Evolutionary conservation across 2,113 vertebrate species (phyloP).

Genomic region (Ammodytes marinus): DNA sequence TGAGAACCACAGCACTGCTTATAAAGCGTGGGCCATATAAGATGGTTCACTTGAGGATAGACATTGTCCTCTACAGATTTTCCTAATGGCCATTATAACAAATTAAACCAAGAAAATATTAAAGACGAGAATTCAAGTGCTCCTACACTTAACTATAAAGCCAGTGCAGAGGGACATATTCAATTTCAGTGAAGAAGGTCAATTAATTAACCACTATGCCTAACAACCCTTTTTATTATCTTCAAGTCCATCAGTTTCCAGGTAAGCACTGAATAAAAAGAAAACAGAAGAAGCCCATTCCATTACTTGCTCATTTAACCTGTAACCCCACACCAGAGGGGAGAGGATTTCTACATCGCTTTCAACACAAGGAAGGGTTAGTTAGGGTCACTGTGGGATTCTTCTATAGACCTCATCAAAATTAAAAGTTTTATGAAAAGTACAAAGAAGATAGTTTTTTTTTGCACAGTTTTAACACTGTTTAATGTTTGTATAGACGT

Average conservation of each 20-base stretch:
- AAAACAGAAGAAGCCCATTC: slow-evolving; percentile 13
- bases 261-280: neutral
- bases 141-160: slow-evolving; percentile 14
- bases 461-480: too few species aligned
- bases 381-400: too few species aligned
- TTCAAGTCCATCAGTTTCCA: slow-evolving; percentile 42
- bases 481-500: too few species aligned
- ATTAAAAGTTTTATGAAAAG: too few species aligned
- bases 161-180: slow-evolving; percentile 1
- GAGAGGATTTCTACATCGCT: slow-evolving; percentile 23
- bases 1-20: neutral
- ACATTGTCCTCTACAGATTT: slow-evolving; percentile 11
- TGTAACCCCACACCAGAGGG: slow-evolving; percentile 44
- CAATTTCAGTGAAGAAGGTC: slow-evolving; percentile 10
- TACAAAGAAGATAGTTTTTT: too few species aligned
- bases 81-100: neutral
- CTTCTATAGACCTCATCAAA: too few species aligned
- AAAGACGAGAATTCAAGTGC: slow-evolving; percentile 28
- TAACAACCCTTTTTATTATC: slow-evolving; percentile 37
- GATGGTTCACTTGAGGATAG: neutral
- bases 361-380: too few species aligned
- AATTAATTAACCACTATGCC: slow-evolving; percentile 31
- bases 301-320: slow-evolving; percentile 44
- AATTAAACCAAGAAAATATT: slow-evolving; percentile 32
- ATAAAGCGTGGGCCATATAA: neutral